phyloP scores from a whole-genome alignment of 2,797 vertebrate species.

The Parauchenoglanis punctatus region DNA sequence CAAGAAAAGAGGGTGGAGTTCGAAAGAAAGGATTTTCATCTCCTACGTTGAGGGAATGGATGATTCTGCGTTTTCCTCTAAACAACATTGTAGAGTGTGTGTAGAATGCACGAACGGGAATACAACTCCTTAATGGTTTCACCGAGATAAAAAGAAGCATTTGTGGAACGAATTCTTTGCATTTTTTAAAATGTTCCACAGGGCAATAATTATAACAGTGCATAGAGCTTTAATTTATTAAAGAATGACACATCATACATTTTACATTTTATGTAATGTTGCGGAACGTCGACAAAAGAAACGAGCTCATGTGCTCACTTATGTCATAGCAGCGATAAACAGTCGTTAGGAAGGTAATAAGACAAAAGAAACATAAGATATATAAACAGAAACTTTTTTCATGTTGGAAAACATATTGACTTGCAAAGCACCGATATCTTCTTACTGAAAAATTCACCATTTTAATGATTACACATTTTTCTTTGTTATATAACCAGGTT shows the following conservation, averaged over 20 bases:
- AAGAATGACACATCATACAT: background rate
- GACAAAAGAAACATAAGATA: too few relatives aligned
- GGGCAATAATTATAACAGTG: background rate
- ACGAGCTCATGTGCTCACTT: too few relatives aligned
- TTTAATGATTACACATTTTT: too few relatives aligned
- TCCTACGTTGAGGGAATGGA: constrained; percentile 20
- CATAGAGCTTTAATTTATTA: background rate
- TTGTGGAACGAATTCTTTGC: background rate
- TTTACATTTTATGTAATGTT: background rate
- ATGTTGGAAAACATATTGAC: too few relatives aligned
- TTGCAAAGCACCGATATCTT: too few relatives aligned
- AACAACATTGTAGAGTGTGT: background rate
- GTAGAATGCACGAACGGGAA: background rate
- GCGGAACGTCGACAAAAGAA: too few relatives aligned
- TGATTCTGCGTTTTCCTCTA: constrained; percentile 22
- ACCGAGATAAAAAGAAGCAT: background rate
- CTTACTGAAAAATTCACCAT: too few relatives aligned
- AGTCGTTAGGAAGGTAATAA: too few relatives aligned
- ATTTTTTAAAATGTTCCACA: background rate
- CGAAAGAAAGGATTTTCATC: constrained; percentile 27
- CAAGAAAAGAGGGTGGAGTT: constrained; percentile 24
- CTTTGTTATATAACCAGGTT: too few relatives aligned
- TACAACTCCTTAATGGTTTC: background rate
- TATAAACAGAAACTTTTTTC: too few relatives aligned
- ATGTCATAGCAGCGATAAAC: too few relatives aligned